These are phyloP conservation scores for Salmo trutta DNA, from an alignment of 2,797 vertebrate genomes.

Conservation along the genomic window DNA sequence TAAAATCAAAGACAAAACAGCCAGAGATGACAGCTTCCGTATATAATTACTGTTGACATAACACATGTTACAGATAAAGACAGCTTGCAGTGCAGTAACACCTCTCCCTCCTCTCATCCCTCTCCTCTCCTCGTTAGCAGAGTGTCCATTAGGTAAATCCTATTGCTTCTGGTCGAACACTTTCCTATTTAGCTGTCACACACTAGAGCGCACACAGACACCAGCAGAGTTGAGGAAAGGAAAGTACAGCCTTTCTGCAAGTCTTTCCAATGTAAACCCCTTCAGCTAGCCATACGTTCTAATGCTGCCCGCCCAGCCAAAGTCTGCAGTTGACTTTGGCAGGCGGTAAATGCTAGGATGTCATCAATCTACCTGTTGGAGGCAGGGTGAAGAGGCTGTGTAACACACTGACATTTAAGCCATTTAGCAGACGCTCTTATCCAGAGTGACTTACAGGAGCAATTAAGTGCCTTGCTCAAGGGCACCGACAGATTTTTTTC, in stretches of 20 bases:
- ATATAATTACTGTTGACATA: slow-evolving; percentile 20
- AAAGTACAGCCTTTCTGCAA: slow-evolving; percentile 15
- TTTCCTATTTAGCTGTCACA: slow-evolving; percentile 5
- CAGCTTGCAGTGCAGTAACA: background rate
- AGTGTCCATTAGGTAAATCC: slow-evolving; percentile 15
- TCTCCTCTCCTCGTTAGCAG: background rate
- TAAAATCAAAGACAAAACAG: slow-evolving; percentile 19
- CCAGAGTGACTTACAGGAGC: too few species aligned
- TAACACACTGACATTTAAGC: too few species aligned
- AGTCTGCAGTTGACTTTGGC: background rate
- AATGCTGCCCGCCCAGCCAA: background rate
- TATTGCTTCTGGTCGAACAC: slow-evolving; percentile 17
- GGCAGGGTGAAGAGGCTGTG: background rate
- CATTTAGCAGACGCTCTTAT: too few species aligned
- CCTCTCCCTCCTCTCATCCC: background rate
- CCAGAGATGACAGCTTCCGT: slow-evolving; percentile 23
- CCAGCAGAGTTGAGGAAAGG: background rate
- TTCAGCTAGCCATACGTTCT: background rate
- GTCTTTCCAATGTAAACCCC: background rate
- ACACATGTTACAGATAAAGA: background rate
- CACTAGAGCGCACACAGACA: background rate
- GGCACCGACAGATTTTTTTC: too few species aligned
- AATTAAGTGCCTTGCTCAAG: too few species aligned
- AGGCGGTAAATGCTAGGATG: background rate
- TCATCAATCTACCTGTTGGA: background rate